These are phyloP conservation scores for Saccostrea cuccullata DNA, from an alignment of 1,140 invertebrate genomes.

Conservation along the genomic window DNA sequence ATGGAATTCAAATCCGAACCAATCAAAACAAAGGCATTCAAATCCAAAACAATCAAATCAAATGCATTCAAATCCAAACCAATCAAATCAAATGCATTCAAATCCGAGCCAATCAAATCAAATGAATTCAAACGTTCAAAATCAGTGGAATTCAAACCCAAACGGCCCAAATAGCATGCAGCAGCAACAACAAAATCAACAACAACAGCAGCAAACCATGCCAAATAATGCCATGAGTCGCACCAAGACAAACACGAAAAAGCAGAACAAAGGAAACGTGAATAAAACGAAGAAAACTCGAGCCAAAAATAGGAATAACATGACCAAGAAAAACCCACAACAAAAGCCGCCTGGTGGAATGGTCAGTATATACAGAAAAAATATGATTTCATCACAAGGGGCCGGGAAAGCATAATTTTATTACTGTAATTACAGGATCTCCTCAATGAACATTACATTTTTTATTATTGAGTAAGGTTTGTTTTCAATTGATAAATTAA, in stretches of 20 bases:
- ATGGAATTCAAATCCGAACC: too few species aligned
- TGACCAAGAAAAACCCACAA: background rate
- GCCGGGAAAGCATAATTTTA: too few species aligned
- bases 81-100: background rate
- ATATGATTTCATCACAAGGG: too few species aligned
- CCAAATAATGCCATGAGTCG: background rate
- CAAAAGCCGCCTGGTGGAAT: background rate
- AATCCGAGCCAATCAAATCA: too few species aligned
- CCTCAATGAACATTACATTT: too few species aligned
- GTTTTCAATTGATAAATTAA: too few species aligned
- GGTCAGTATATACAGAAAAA: background rate
- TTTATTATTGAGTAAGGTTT: too few species aligned
- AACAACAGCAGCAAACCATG: background rate
- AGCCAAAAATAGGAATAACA: background rate
- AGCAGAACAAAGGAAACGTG: background rate
- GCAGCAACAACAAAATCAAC: background rate
- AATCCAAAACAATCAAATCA: background rate
- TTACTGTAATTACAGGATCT: too few species aligned
- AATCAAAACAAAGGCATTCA: too few species aligned
- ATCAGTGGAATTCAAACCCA: too few species aligned
- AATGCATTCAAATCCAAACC: background rate
- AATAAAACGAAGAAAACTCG: background rate
- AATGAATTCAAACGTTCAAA: too few species aligned
- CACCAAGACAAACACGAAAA: background rate
- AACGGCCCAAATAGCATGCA: background rate